These are phyloP conservation scores for Myotis vivesi DNA, from an alignment of 2,797 vertebrate genomes.

Conservation along the genomic window DNA sequence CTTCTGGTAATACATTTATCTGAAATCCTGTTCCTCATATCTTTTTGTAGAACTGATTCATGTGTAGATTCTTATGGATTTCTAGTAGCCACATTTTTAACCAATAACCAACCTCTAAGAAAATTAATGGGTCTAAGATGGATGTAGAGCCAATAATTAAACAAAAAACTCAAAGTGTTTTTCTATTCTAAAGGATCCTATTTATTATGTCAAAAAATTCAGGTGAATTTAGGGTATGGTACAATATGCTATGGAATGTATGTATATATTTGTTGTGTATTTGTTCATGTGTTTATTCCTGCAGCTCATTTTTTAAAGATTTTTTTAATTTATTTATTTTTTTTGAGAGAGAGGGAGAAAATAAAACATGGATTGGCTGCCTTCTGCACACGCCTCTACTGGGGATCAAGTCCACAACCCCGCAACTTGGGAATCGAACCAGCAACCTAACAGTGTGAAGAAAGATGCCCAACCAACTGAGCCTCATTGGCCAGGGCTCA, in stretches of 20 bases:
- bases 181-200: constrained; percentile 9
- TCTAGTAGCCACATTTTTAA: constrained; percentile 20
- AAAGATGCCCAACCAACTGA: too few relatives aligned
- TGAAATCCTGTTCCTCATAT: neutral
- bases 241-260: neutral
- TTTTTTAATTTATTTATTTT: too few relatives aligned
- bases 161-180: neutral
- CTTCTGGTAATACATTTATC: neutral
- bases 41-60: neutral
- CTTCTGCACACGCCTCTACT: too few relatives aligned
- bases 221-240: neutral
- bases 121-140: constrained; percentile 1
- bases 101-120: constrained; percentile 12
- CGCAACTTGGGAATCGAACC: too few relatives aligned
- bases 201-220: neutral
- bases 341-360: too few relatives aligned
- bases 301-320: neutral
- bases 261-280: neutral
- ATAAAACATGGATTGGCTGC: too few relatives aligned
- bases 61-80: neutral
- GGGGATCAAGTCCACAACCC: too few relatives aligned
- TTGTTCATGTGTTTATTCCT: neutral
- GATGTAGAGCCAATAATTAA: neutral
- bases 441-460: too few relatives aligned
- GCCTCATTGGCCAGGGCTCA: neutral